Evolutionary conservation across 2,797 vertebrate genomes (phyloP), one percentile per base, ranked within the genome.

Genomic region (Falco concolor): DNA sequence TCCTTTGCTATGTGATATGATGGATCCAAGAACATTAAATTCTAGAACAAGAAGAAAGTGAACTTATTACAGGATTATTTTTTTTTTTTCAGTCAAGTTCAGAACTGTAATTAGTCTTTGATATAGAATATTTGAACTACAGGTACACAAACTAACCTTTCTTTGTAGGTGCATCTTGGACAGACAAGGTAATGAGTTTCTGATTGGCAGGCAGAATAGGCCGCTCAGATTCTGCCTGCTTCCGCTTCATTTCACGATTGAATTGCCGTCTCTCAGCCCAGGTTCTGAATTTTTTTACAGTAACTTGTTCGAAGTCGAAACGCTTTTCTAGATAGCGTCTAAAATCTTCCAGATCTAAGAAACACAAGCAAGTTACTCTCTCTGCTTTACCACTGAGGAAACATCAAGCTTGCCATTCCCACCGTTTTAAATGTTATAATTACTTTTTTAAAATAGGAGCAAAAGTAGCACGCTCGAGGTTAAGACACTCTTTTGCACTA

Each of bases 251-350:
- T 96, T 99, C 99, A 24, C 99, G 98, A 96, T 99, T 99, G 97
- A 99, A 99, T 77, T 99, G 99, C 59, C 99, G 98, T 5, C 99
- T 98, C 98, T 99, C 99, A 0, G 99, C 99, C 99, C 99, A 99
- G 4, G 99, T 99, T 36, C 99, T 98, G 92, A 99, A 99, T 87
- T 99, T 99, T 96, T 99, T 99, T 52, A 99, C 99, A 0, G 99
- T 99, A 85, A 99, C 99, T 98, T 99, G 99, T 76, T 99, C 99
- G 67, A 99, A 99, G 97, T 99, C 99, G 92, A 99, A 99, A 90
- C 99, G 98, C 95, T 99, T 99, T 76, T 99, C 99, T 85, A 99
- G 97, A 84, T 99, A 99, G 87, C 93, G 87, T 27, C 99, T 98
- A 84, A 99, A 99, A n/a, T 99, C 99, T 87, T 99, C 99, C 85